A percentile compares a stretch with the other conserved stretches of the same genome.
Conservation (phyloP, 2,113 vertebrate species). For the Xiphophorus maculatus region DNA sequence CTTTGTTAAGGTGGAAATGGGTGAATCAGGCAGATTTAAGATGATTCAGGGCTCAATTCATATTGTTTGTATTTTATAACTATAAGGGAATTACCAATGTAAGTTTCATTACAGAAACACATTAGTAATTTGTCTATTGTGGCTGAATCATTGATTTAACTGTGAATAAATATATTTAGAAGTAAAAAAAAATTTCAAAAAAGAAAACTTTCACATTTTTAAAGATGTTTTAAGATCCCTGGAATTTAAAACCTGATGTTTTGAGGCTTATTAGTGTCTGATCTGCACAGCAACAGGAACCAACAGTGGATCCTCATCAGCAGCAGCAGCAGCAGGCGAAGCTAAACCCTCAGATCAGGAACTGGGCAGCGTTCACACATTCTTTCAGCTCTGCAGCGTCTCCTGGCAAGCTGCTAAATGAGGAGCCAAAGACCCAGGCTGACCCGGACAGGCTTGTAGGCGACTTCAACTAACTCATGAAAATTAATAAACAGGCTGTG, state of each 20-base stretch:
- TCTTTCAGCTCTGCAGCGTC: slow-evolving; percentile 66
- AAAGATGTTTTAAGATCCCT: slow-evolving; percentile 20
- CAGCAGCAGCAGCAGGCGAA: slow-evolving; percentile 33
- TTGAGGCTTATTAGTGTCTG: slow-evolving; percentile 39
- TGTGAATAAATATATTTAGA: not conserved
- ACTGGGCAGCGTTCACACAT: slow-evolving; percentile 72
- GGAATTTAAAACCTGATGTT: slow-evolving; percentile 46
- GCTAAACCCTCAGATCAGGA: slow-evolving; percentile 70
- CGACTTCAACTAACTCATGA: slow-evolving; percentile 36
- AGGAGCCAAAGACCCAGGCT: slow-evolving; percentile 60
- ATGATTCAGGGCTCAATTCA: not conserved
- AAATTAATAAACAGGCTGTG: slow-evolving; percentile 43
- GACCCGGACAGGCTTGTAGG: slow-evolving; percentile 51
- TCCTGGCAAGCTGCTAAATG: slow-evolving; percentile 72
- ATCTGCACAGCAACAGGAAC: slow-evolving; percentile 52
- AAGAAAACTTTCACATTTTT: not conserved
- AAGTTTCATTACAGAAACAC: not conserved
- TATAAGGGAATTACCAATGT: too few relatives aligned
- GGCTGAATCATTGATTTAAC: not conserved
- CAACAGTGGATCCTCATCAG: slow-evolving; percentile 40
- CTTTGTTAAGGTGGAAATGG: slow-evolving; percentile 69
- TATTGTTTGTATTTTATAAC: too few relatives aligned
- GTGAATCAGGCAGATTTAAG: slow-evolving; percentile 1
- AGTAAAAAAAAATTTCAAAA: not conserved
- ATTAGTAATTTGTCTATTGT: not conserved